Percentiles rank a stretch among this genome's conserved stretches.
Evolutionary conservation across 2,888 invertebrate species (phyloP).

Genomic region (Melanchra persicariae): DNA sequence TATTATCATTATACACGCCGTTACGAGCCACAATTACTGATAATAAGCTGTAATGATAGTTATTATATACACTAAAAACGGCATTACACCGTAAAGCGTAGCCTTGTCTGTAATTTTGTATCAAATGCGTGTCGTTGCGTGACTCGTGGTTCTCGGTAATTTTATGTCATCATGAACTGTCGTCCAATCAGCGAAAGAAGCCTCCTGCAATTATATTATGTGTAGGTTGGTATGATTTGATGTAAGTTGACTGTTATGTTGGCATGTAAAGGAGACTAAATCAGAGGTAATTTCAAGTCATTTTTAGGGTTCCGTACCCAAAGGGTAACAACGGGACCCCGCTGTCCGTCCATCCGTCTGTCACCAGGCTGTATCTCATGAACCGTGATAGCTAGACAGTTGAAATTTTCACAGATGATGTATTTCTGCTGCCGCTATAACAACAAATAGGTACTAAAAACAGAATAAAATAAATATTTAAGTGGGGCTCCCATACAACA

Average conservation of each 20-base stretch:
- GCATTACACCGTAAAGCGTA: slow-evolving; percentile 64
- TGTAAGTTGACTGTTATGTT: neutral
- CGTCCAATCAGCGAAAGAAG: slow-evolving; percentile 59
- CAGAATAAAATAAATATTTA: no score
- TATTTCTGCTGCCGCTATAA: no score
- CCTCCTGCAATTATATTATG: slow-evolving; percentile 51
- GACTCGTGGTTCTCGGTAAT: slow-evolving; percentile 60
- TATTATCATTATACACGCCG: slow-evolving; percentile 69
- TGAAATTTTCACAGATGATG: no score
- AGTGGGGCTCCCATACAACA: no score
- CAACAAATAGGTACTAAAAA: no score
- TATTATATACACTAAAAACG: slow-evolving; percentile 67
- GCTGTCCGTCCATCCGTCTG: no score
- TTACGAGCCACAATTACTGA: slow-evolving; percentile 68
- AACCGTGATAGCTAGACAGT: no score
- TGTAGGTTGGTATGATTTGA: slow-evolving; percentile 25
- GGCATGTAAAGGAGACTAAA: neutral
- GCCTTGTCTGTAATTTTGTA: slow-evolving; percentile 62
- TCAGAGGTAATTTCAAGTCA: neutral
- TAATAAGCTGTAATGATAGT: slow-evolving; percentile 74
- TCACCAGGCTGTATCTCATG: no score
- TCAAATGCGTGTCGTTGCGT: slow-evolving; percentile 63
- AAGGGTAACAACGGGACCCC: no score
- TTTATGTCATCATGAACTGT: slow-evolving; percentile 56
- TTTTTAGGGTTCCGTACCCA: no score